Base-by-base conservation (phyloP, 2,888 invertebrate species). In the Myopa testacea region DNA sequence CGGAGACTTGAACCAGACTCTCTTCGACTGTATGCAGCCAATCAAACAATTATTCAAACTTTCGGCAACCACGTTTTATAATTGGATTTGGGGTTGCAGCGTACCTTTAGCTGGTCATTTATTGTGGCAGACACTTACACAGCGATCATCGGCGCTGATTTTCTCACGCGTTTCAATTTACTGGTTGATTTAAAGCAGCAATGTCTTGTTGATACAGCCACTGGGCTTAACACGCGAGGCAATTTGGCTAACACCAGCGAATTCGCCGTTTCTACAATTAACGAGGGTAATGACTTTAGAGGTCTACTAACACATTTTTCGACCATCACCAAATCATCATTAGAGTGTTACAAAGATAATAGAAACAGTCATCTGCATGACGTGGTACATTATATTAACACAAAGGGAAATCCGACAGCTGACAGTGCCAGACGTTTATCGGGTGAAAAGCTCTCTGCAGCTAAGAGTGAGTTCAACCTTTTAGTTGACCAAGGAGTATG, bases 151-250 rank as follows among this genome's bases (percentile, higher is more conserved):
- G 26, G 26, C 26, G 26, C 26, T 26, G 26, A 26, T 26, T 26
- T 26, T 26, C 26, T 26, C 26, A 26, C 26, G 26, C 26, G 26
- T 26, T 26, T 26, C 26, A 26, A 26, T 26, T 26, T 26, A 26
- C 26, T 26, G 26, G 2, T 81, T 69, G 79, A 80, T 58, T 75
- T 82, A 10, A 78, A 76, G 55, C 50, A 62, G 10, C 76, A 60
- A 60, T 62, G 75, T 50, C 55, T 80, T 7, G 50, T 80, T 14
- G 78, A 80, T 45, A 74, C 69, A 38, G 67, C 55, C 16, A 76
- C 76, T 14, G 69, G 75, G 4, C 38, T 78, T 34, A 26, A 52
- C 37, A 77, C 52, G 16, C 19, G 16, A 38, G 74, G 70, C 14
- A 38, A 74, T 63, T 63, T 79, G 34, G 58, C 52, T 65, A n/a